These are phyloP conservation scores for Metalampra italica DNA, from an alignment of 2,888 invertebrate species.

Conservation along the genomic window DNA sequence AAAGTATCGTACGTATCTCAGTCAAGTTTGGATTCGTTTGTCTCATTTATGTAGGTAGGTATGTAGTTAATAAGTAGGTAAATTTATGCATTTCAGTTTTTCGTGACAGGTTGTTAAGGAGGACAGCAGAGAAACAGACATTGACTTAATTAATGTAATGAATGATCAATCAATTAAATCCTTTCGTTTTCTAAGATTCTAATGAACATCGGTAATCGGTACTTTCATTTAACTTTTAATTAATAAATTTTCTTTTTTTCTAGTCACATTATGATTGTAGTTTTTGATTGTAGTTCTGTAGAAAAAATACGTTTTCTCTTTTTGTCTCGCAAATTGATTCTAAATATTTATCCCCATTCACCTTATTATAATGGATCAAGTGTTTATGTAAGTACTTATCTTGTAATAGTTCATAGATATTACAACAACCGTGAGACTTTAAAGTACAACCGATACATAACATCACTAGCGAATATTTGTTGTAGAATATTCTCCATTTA, in stretches of 20 bases:
- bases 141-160: too few species aligned
- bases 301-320: not conserved
- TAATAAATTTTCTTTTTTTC: too few species aligned
- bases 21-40: not conserved
- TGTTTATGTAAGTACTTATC: not conserved
- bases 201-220: too few species aligned
- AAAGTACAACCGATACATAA: constrained; percentile 55
- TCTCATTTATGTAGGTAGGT: constrained; percentile 8
- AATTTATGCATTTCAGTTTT: constrained; percentile 64
- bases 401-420: not conserved
- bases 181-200: too few species aligned
- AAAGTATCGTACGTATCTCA: not conserved
- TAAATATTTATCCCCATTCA: too few species aligned
- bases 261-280: too few species aligned
- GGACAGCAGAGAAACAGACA: constrained; percentile 4
- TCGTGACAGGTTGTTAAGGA: constrained; percentile 54
- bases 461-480: constrained; percentile 64
- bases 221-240: too few species aligned
- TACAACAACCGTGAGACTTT: constrained; percentile 36
- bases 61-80: constrained; percentile 23
- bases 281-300: too few species aligned
- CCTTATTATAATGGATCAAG: too few species aligned
- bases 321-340: too few species aligned
- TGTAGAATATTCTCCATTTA: constrained; percentile 61
- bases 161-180: too few species aligned